Conservation (phyloP, 2,113 vertebrate species). For the Prinia subflava region DNA sequence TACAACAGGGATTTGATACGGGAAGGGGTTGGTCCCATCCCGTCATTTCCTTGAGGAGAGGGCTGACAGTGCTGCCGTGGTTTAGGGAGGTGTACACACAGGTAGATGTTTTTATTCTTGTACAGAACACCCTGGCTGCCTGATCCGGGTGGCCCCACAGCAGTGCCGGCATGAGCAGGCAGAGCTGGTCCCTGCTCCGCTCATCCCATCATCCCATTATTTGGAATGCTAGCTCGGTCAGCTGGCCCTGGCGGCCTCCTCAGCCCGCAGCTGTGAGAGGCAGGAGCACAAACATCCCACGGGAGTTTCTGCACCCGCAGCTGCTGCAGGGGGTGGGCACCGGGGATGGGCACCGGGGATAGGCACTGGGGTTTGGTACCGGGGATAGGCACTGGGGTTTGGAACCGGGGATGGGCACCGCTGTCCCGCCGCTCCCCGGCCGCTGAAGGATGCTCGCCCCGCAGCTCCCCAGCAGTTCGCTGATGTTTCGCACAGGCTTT, state of each 20-base stretch:
- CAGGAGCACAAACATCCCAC: background rate
- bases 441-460: rapidly evolving
- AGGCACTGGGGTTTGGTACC: rapidly evolving
- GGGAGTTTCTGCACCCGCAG: rapidly evolving
- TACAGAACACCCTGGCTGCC: background rate
- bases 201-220: rapidly evolving
- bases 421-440: rapidly evolving
- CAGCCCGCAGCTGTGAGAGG: background rate
- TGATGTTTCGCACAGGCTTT: background rate
- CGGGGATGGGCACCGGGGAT: rapidly evolving
- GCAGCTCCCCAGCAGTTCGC: background rate
- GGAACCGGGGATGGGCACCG: rapidly evolving
- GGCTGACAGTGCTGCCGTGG: background rate
- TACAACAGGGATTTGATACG: background rate
- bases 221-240: rapidly evolving
- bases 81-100: rapidly evolving
- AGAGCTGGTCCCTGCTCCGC: background rate
- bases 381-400: background rate
- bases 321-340: background rate
- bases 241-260: rapidly evolving
- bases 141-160: rapidly evolving
- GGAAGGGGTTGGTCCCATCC: background rate
- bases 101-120: background rate
- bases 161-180: rapidly evolving
- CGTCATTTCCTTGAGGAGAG: rapidly evolving